Conservation (phyloP, 2,113 vertebrate genomes). For the Mesoclemmys tuberculata region DNA sequence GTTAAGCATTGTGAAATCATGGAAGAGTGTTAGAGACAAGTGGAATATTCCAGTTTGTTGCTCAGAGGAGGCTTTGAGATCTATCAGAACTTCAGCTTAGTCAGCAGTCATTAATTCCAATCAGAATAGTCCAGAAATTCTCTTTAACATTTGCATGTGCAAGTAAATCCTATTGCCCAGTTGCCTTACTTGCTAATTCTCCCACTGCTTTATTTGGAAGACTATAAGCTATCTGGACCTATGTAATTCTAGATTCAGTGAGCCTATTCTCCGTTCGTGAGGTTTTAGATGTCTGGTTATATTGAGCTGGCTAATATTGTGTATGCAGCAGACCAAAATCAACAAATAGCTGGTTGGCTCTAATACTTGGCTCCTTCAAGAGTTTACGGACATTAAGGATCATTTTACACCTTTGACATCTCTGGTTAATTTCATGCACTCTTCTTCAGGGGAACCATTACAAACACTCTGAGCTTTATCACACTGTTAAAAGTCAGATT, state of each 20-base stretch:
- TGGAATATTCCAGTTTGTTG: not conserved
- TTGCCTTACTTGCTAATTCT: not conserved
- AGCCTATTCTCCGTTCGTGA: not conserved
- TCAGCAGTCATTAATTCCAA: not conserved
- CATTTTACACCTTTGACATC: not conserved
- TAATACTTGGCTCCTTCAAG: not conserved
- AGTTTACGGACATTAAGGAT: not conserved
- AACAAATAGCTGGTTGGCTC: not conserved
- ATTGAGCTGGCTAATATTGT: not conserved
- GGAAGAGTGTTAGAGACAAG: not conserved
- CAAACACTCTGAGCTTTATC: not conserved
- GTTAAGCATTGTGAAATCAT: not conserved
- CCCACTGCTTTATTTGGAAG: not conserved
- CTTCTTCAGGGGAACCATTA: not conserved
- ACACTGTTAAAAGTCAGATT: not conserved
- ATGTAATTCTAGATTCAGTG: not conserved
- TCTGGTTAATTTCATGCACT: not conserved
- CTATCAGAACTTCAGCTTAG: not conserved
- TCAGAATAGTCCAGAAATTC: not conserved
- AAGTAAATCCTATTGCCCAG: not conserved
- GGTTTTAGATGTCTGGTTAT: not conserved
- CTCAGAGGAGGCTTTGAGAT: not conserved
- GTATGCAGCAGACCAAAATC: not conserved
- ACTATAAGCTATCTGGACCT: not conserved
- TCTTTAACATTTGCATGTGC: not conserved